These are phyloP conservation scores for Enteromius radiatus DNA, from an alignment of 2,797 vertebrate genomes.

Conservation along the genomic window DNA sequence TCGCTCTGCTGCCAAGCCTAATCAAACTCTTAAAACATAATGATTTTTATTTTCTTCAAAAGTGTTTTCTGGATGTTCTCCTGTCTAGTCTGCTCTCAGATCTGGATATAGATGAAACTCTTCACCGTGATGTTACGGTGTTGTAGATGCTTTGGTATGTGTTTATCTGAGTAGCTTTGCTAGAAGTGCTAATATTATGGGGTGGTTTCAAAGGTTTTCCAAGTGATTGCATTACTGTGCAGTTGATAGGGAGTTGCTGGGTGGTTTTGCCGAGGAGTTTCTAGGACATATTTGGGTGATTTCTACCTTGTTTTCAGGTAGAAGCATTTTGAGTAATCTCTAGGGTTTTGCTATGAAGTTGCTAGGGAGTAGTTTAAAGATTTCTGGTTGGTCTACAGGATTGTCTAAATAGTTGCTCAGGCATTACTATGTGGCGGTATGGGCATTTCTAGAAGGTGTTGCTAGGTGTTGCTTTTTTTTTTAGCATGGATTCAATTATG, in stretches of 20 bases:
- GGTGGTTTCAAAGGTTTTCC: background rate
- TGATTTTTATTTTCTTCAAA: background rate
- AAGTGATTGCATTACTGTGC: background rate
- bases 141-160: background rate
- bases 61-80: background rate
- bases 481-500: background rate
- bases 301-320: background rate
- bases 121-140: background rate
- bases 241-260: background rate
- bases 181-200: background rate
- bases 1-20: conserved; percentile 2
- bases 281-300: background rate
- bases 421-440: background rate
- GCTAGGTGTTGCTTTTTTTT: too few species aligned
- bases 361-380: background rate
- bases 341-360: background rate
- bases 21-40: background rate
- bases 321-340: background rate
- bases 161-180: background rate
- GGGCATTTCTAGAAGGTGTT: background rate
- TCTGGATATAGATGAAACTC: background rate
- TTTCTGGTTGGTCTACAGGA: background rate
- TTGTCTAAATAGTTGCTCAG: background rate
- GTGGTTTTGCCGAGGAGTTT: background rate
- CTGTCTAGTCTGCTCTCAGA: background rate